A percentile compares a stretch with the other conserved stretches of the same genome.
Evolutionary conservation across 2,113 vertebrate species (phyloP).

Genomic region (Promerops cafer): DNA sequence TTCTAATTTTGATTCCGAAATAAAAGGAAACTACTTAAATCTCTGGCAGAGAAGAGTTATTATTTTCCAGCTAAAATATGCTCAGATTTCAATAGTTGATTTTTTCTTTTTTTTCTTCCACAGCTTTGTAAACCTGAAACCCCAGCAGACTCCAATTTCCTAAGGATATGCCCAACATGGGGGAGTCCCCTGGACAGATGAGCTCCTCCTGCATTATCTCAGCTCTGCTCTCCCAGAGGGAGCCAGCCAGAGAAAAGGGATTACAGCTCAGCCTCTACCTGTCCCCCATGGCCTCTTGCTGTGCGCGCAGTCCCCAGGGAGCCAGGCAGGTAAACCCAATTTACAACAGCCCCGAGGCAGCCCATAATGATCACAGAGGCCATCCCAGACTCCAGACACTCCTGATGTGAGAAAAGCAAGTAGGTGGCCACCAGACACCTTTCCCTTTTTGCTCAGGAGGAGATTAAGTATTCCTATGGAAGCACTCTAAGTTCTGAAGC

Average conservation of each 20-base stretch:
- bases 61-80: not conserved
- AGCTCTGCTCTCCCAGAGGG: not conserved
- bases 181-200: not conserved
- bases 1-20: not conserved
- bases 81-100: not conserved
- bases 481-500: not conserved
- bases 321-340: not conserved
- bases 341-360: not conserved
- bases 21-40: not conserved
- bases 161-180: not conserved
- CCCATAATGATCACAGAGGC: not conserved
- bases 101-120: not conserved
- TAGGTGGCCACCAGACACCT: not conserved
- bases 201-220: not conserved
- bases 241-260: not conserved
- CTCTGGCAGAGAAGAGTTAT: not conserved
- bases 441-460: not conserved
- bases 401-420: not conserved
- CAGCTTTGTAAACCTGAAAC: not conserved
- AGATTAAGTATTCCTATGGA: not conserved
- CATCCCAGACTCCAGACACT: not conserved
- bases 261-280: not conserved
- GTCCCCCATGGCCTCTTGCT: not conserved
- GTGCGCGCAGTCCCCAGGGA: not conserved
- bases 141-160: not conserved